Conservation (phyloP, 2,888 invertebrate genomes). For the Lasioglossum vierecki region DNA sequence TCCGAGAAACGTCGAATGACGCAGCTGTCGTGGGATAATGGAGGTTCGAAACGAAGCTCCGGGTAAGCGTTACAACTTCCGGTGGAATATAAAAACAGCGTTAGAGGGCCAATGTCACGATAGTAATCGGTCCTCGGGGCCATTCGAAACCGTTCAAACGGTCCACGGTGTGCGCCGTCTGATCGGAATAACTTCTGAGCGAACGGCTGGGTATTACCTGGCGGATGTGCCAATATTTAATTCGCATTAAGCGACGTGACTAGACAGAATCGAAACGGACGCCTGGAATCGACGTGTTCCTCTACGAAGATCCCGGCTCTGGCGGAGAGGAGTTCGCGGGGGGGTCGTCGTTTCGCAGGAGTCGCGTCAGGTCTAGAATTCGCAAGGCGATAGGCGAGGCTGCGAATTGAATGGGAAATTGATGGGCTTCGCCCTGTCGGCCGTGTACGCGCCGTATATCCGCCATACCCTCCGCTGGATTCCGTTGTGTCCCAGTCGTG, state of each 20-base stretch:
- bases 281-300: constrained; percentile 41
- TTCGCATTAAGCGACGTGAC: constrained; percentile 39
- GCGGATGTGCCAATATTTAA: constrained; percentile 40
- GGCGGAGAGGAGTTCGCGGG: not conserved
- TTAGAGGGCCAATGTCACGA: constrained; percentile 4
- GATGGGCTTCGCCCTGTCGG: constrained; percentile 79
- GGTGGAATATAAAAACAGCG: not conserved
- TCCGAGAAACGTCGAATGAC: not conserved
- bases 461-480: constrained; percentile 69
- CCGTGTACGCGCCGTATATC: constrained; percentile 75
- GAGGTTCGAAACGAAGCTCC: not conserved
- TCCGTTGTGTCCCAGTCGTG: constrained; percentile 76
- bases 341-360: constrained; percentile 22
- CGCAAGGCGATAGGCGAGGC: constrained; percentile 67
- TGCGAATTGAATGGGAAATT: constrained; percentile 80
- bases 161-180: not conserved
- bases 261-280: constrained; percentile 14
- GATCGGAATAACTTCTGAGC: not conserved
- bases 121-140: not conserved
- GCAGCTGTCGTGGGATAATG: not conserved
- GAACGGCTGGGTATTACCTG: not conserved
- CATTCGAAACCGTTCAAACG: constrained; percentile 19
- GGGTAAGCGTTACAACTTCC: not conserved
- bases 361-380: constrained; percentile 46
- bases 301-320: constrained; percentile 1